phyloP scores from a whole-genome alignment of 2,888 invertebrate species.

The Eupeodes latifasciatus region DNA sequence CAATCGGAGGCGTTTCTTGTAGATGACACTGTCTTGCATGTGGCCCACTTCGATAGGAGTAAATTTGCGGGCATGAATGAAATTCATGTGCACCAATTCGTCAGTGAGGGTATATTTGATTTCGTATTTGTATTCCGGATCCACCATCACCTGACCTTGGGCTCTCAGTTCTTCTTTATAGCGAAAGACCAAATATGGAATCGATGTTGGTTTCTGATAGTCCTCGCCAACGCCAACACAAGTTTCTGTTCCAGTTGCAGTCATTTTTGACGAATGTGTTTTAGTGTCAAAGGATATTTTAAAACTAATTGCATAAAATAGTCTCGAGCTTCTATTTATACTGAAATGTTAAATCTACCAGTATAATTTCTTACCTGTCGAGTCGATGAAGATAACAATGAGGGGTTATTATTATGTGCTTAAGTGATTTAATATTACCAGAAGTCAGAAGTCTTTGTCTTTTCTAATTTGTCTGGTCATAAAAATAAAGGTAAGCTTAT shows the following conservation, averaged over 20 bases:
- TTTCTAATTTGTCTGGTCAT: not conserved
- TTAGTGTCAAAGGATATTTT: not conserved
- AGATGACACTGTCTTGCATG: conserved; percentile 63
- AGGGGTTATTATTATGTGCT: not conserved
- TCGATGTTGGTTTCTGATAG: not conserved
- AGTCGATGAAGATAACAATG: not conserved
- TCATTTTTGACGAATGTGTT: not conserved
- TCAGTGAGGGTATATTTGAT: conserved; percentile 46
- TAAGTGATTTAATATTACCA: not conserved
- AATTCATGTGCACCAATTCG: conserved; percentile 37
- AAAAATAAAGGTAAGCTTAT: not conserved
- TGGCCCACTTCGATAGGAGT: conserved; percentile 39
- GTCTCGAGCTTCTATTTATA: conserved; percentile 7
- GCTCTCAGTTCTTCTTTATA: conserved; percentile 17
- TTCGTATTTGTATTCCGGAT: conserved; percentile 15
- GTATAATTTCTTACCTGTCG: not conserved
- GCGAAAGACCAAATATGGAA: conserved; percentile 28
- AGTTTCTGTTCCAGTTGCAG: not conserved
- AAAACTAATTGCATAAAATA: conserved; percentile 8
- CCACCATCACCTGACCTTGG: not conserved
- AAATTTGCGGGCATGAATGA: conserved; percentile 8
- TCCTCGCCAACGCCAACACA: not conserved
- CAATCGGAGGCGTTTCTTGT: conserved; percentile 47
- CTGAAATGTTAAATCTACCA: no score
- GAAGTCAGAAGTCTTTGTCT: not conserved